Conservation (phyloP, 2,888 invertebrate genomes). For the Priocnemis perturbator region DNA sequence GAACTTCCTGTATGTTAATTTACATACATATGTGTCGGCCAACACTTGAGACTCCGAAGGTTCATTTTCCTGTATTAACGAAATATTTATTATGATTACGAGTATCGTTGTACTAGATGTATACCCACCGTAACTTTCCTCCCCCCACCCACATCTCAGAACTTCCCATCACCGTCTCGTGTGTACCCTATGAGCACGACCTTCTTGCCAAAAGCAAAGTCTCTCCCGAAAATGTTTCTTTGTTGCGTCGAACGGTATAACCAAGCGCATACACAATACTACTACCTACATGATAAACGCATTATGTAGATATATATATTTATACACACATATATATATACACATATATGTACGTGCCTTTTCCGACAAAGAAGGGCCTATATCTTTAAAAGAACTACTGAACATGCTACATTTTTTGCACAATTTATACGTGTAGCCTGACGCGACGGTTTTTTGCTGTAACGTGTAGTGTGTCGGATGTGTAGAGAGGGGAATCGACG, state of each 20-base stretch:
- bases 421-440: constrained; percentile 62
- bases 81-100: constrained; percentile 31
- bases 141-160: too few relatives aligned
- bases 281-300: constrained; percentile 26
- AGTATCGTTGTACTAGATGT: constrained; percentile 34
- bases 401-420: constrained; percentile 63
- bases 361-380: constrained; percentile 51
- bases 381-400: constrained; percentile 42
- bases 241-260: too few relatives aligned
- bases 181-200: too few relatives aligned
- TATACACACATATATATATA: constrained; percentile 36
- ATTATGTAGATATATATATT: constrained; percentile 35
- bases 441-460: constrained; percentile 56
- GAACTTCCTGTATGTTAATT: too few relatives aligned
- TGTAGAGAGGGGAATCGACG: too few relatives aligned
- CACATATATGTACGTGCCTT: constrained; percentile 60
- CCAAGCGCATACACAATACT: constrained; percentile 25
- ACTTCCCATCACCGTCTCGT: too few relatives aligned
- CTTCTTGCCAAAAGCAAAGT: too few relatives aligned
- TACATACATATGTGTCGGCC: neutral
- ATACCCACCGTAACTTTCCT: neutral
- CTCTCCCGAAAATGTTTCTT: too few relatives aligned
- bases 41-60: constrained; percentile 5
- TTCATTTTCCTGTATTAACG: constrained; percentile 13
- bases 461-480: constrained; percentile 20